Base-by-base conservation (phyloP, 1,140 invertebrate species). In the Neodiprion virginianus region DNA sequence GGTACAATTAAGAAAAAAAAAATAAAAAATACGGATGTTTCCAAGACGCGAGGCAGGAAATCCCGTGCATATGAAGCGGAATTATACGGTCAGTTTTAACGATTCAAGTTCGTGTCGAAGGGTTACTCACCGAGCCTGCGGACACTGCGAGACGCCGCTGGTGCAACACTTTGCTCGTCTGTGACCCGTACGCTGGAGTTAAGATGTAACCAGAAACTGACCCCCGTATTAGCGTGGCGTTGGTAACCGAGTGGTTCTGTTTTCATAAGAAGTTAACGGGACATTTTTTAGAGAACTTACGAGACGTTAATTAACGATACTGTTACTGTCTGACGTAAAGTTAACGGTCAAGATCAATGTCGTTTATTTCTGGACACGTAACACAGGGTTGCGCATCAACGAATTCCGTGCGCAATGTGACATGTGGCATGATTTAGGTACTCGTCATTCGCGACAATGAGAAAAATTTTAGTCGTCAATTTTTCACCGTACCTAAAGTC, bases 1-100 rank as follows among this genome's bases (percentile, higher is more conserved):
- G 65, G 48, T n/a, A 67, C 14, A 66, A 66, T 28, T 7, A n/a
- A 14, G 47, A 7, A 23, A 10, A 23, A 70, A 17, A 40, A 69
- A 21, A 69, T 8, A 1, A n/a, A 4, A 17, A 71, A 68, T 76
- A 65, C 69, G 66, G 69, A 71, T 40, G 28, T 40, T 40, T 40
- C 28, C 28, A 40, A 40, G 28, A 40, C 28, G 28, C 28, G 5
- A 40, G 28, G 28, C 2, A 40, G 28, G 28, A 40, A 40, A 40
- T 40, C 28, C 28, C 28, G 28, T 40, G 28, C 28, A 40, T 2
- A 40, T 40, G 28, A 40, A 40, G 28, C 28, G 5, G 5, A 40
- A 1, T 40, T 40, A 40, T 40, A 40, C 28, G 28, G 0, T 40
- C 28, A 40, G 28, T 40, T 40, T 40, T 8, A 61, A 61, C 53